These are phyloP conservation scores for Pseudolycoriella hygida DNA, from an alignment of 2,888 invertebrate genomes.

Conservation along the genomic window DNA sequence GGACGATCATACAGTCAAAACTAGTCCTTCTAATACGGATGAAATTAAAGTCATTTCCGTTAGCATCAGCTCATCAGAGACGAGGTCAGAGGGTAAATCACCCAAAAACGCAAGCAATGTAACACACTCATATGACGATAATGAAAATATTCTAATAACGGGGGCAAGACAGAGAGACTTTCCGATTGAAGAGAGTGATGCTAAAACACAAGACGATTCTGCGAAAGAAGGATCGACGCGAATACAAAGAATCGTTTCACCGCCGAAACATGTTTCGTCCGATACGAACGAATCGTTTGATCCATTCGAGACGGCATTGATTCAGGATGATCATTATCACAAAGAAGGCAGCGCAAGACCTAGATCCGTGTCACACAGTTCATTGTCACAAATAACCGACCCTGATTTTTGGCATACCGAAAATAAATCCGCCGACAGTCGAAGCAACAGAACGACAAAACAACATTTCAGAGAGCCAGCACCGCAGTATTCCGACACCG, in stretches of 20 bases:
- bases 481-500: background rate
- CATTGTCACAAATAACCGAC: slow-evolving; percentile 29
- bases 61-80: slow-evolving; percentile 30
- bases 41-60: slow-evolving; percentile 32
- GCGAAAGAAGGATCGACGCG: slow-evolving; percentile 19
- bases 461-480: background rate
- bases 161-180: slow-evolving; percentile 39
- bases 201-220: slow-evolving; percentile 16
- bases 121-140: slow-evolving; percentile 4
- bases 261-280: slow-evolving; percentile 32
- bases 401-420: slow-evolving; percentile 18
- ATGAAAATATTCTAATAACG: slow-evolving; percentile 21
- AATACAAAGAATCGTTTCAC: slow-evolving; percentile 24
- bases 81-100: slow-evolving; percentile 13
- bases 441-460: slow-evolving; percentile 3
- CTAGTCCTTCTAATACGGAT: slow-evolving; percentile 9
- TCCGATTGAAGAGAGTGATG: slow-evolving; percentile 37
- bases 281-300: slow-evolving; percentile 20
- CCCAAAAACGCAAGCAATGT: slow-evolving; percentile 10
- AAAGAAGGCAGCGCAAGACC: slow-evolving; percentile 25
- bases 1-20: background rate
- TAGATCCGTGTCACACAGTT: slow-evolving; percentile 35
- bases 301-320: slow-evolving; percentile 35
- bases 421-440: slow-evolving; percentile 11
- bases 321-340: slow-evolving; percentile 24